phyloP scores from a whole-genome alignment of 1,140 invertebrate species.

The Hypothenemus hampei region DNA sequence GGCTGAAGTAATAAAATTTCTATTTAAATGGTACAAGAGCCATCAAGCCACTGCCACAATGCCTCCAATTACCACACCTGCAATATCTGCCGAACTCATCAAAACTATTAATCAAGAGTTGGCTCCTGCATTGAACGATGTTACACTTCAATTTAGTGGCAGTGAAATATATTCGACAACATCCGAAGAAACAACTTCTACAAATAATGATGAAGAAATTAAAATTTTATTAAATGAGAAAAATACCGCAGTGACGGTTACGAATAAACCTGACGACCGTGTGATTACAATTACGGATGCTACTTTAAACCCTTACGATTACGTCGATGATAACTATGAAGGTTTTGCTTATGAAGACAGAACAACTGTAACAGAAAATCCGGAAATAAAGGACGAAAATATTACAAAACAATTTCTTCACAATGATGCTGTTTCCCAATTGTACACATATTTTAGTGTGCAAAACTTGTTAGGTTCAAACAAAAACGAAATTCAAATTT shows the following conservation, averaged over 20 bases:
- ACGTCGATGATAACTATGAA: slow-evolving; percentile 55
- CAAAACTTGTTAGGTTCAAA: too few species aligned
- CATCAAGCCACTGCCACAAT: slow-evolving; percentile 37
- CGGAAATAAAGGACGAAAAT: background rate
- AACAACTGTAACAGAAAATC: background rate
- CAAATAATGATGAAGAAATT: too few species aligned
- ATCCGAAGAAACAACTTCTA: slow-evolving; percentile 7
- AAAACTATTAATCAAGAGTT: slow-evolving; percentile 39
- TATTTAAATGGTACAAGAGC: slow-evolving; percentile 46
- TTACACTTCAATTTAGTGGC: background rate
- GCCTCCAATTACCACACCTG: slow-evolving; percentile 30
- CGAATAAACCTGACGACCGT: background rate
- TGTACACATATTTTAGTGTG: slow-evolving; percentile 8
- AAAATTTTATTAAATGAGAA: too few species aligned
- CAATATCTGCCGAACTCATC: slow-evolving; percentile 30
- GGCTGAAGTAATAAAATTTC: slow-evolving; percentile 48
- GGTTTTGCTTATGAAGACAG: slow-evolving; percentile 30
- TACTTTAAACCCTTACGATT: slow-evolving; percentile 41
- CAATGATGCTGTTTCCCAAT: background rate
- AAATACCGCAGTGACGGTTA: background rate
- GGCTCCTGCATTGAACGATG: slow-evolving; percentile 19
- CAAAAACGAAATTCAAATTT: too few species aligned
- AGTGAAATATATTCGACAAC: slow-evolving; percentile 10
- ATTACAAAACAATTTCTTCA: too few species aligned
- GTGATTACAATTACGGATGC: background rate